A percentile compares a stretch with the other conserved stretches of the same genome.
Evolutionary conservation across 2,888 invertebrate genomes (phyloP).

Genomic region (Auanema sp.): DNA sequence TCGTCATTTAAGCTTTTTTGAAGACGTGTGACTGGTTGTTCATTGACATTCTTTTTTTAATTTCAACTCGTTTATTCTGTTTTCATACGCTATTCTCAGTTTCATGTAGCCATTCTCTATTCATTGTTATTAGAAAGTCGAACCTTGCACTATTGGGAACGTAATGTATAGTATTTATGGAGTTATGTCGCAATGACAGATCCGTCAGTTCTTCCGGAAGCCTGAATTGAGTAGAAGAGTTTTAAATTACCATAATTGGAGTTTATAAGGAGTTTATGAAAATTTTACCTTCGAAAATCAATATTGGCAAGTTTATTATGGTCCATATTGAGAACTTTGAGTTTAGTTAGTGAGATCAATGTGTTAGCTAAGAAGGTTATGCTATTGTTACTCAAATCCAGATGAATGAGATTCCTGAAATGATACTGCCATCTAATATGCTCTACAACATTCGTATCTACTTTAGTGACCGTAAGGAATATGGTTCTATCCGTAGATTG

Average conservation of each 20-base stretch:
- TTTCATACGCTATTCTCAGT: not conserved
- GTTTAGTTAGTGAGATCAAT: constrained; percentile 30
- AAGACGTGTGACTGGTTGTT: too few species aligned
- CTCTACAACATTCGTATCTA: constrained; percentile 5
- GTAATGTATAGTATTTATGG: constrained; percentile 40
- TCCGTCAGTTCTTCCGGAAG: constrained; percentile 47
- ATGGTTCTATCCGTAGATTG: constrained; percentile 44
- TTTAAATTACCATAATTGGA: not conserved
- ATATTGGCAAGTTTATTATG: constrained; percentile 44
- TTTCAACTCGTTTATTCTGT: not conserved
- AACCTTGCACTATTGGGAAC: constrained; percentile 35
- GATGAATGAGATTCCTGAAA: constrained; percentile 44
- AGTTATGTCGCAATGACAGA: constrained; percentile 43
- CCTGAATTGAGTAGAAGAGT: constrained; percentile 19
- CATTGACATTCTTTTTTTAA: not conserved
- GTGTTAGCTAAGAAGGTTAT: constrained; percentile 48
- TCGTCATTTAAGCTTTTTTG: too few species aligned
- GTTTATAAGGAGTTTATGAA: not conserved
- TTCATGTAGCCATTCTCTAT: not conserved
- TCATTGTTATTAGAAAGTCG: not conserved
- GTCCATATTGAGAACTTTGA: constrained; percentile 41
- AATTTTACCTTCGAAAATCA: constrained; percentile 38
- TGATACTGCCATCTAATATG: not conserved
- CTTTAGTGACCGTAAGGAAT: constrained; percentile 40
- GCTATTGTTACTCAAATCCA: constrained; percentile 45